Evolutionary conservation across 2,797 vertebrate genomes (phyloP).

Genomic region (Anguilla anguilla): DNA sequence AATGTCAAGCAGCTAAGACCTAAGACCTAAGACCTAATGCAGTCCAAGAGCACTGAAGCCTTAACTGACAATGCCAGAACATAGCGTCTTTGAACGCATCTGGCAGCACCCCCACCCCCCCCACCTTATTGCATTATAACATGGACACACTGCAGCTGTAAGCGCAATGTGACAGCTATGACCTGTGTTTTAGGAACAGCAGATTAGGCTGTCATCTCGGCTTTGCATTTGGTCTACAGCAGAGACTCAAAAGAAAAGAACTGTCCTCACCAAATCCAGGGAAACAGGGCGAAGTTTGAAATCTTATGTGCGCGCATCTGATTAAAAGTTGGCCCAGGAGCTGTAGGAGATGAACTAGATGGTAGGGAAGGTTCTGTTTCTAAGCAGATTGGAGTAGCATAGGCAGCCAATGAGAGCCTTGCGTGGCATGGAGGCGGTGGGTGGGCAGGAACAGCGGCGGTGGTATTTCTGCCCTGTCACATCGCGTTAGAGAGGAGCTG

Average conservation of each 20-base stretch:
- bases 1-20: background rate
- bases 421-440: conserved; percentile 27
- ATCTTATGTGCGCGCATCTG: background rate
- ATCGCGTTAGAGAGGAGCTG: conserved; percentile 70
- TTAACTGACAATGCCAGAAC: conserved; percentile 1
- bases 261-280: background rate
- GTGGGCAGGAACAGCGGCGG: conserved; percentile 23
- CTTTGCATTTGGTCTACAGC: background rate
- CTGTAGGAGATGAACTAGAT: conserved; percentile 10
- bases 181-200: conserved; percentile 1
- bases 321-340: conserved; percentile 28
- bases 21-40: background rate
- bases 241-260: background rate
- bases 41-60: background rate
- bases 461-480: conserved; percentile 69
- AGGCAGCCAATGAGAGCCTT: conserved; percentile 31
- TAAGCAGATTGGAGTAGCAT: conserved; percentile 20
- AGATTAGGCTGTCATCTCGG: conserved; percentile 10
- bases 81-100: background rate
- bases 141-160: conserved; percentile 7
- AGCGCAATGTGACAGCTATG: background rate
- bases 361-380: conserved; percentile 34
- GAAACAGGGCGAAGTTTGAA: conserved; percentile 11
- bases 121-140: conserved; percentile 22
- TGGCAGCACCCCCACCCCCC: background rate